Evolutionary conservation across 2,113 vertebrate genomes (phyloP), one percentile per base, ranked within the genome.

Genomic region (Prolemur simus): DNA sequence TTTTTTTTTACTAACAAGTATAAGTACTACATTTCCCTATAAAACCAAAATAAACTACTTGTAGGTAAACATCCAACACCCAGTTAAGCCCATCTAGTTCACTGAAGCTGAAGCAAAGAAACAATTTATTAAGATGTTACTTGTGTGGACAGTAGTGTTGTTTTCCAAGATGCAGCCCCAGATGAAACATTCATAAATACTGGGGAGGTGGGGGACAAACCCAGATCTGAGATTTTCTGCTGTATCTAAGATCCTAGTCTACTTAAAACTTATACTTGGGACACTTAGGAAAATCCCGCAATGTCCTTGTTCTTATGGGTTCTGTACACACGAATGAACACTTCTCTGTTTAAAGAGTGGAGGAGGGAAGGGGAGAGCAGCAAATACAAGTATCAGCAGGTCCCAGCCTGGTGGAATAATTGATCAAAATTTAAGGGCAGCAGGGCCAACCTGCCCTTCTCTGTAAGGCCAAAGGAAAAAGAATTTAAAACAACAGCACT

Each of bases 41-140:
- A 88, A 58, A 74, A 88, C 42, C 54, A 78, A 89, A 93, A 56
- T 69, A 68, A 60, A 68, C 52, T 42, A 78, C 29, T 49, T 84
- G 2, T 58, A 56, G 37, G 68, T 23, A 85, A 94, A 91, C 10
- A 77, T 52, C 34, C n/a, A 58, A 34, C 42, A 69, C 58, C 23
- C n/a, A 69, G 9, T 25, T 29, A 49, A 80, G 54, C 58, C 56
- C 73, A 32, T 34, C 14, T 39, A 64, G 58, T 25, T 82, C 82
- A 39, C 20, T 49, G 66, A 82, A 76, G 29, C 37, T 47, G 34
- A 84, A 92, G 34, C 56, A 76, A 37, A 39, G 68, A 77, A 64
- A 69, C 15, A 21, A 21, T 32, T 29, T 42, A 34, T 39, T 64
- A 29, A 60, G 42, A 60, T 42, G 39, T 42, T 42, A 52, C 66